These are phyloP conservation scores for Phyto melanocephala DNA, from an alignment of 2,888 invertebrate genomes.

Conservation along the genomic window DNA sequence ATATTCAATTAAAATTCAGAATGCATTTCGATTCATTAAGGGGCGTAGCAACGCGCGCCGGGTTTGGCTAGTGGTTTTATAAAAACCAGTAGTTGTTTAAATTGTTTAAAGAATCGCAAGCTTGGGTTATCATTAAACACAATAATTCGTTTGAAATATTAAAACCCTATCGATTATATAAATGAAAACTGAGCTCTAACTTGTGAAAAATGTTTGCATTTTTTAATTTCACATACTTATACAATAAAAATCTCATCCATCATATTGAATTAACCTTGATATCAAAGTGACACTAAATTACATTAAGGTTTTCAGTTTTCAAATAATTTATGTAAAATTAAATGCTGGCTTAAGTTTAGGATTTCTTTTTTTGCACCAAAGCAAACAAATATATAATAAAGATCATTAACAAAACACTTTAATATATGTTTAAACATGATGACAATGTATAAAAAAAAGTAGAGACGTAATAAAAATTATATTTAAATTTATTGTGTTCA, in stretches of 20 bases:
- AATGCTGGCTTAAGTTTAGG: background rate
- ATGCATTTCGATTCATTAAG: too few species aligned
- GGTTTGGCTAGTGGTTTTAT: too few species aligned
- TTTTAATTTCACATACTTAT: too few species aligned
- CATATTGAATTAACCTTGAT: background rate
- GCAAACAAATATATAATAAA: background rate
- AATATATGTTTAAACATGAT: constrained; percentile 5
- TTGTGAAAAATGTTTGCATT: too few species aligned
- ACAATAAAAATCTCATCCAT: background rate
- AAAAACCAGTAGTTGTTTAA: background rate
- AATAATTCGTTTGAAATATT: too few species aligned
- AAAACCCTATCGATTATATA: too few species aligned
- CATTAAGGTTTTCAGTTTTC: background rate
- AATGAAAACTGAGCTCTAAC: too few species aligned
- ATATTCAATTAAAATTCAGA: too few species aligned
- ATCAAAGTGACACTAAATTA: constrained; percentile 14
- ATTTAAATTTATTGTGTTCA: constrained; percentile 49
- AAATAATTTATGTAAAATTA: constrained; percentile 37
- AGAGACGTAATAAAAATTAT: constrained; percentile 48
- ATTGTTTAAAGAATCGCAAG: background rate
- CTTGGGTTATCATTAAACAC: too few species aligned
- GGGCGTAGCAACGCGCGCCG: too few species aligned
- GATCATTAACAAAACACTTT: background rate
- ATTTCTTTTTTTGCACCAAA: background rate
- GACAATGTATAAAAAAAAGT: constrained; percentile 1